Conservation (phyloP, 2,113 vertebrate species). For the Podiceps cristatus region DNA sequence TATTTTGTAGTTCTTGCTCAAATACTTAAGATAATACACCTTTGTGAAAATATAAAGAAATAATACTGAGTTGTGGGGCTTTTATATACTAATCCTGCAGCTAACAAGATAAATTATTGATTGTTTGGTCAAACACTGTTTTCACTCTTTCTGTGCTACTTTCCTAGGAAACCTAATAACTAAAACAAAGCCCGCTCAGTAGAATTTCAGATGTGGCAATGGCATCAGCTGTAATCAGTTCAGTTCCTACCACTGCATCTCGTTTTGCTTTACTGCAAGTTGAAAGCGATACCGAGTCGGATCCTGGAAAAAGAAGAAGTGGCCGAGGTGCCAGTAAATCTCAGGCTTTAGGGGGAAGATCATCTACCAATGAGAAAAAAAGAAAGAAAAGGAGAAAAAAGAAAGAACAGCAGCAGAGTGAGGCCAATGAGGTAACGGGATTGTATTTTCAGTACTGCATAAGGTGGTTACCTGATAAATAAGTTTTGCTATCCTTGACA, state of each 20-base stretch:
- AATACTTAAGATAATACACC: background rate
- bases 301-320: conserved; percentile 80
- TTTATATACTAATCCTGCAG: background rate
- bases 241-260: conserved; percentile 90
- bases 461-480: background rate
- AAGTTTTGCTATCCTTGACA: background rate
- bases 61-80: background rate
- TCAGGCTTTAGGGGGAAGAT: conserved; percentile 76
- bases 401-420: conserved; percentile 91
- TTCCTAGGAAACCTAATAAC: background rate
- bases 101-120: background rate
- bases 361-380: conserved; percentile 79
- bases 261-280: conserved; percentile 92
- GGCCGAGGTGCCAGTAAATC: conserved; percentile 77
- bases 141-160: background rate
- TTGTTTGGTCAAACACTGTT: background rate
- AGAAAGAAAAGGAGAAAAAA: conserved; percentile 92
- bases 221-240: conserved; percentile 86
- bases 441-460: background rate
- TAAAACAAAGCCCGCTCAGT: background rate
- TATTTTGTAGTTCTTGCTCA: background rate
- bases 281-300: conserved; percentile 88
- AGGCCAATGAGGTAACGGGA: conserved; percentile 88
- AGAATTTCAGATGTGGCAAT: conserved; percentile 60
- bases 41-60: background rate